phyloP scores from a whole-genome alignment of 2,797 vertebrate genomes.

The Tinamus major region DNA sequence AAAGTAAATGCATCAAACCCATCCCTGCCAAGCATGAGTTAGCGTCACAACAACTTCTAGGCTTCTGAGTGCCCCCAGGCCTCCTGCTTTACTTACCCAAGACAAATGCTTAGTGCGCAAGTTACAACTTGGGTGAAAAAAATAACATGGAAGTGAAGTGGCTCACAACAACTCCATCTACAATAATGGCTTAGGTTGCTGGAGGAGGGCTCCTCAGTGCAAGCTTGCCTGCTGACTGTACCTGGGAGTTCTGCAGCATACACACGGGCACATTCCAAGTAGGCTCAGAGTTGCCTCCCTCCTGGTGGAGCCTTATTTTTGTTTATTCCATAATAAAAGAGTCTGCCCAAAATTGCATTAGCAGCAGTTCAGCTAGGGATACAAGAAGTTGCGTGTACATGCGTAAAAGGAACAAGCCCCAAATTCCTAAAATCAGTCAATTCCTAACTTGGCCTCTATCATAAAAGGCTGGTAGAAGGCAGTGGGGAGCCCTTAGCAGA shows the following conservation, averaged over 20 bases:
- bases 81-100: not conserved
- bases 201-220: not conserved
- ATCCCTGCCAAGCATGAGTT: not conserved
- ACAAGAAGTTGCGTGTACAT: not conserved
- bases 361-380: not conserved
- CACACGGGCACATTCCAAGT: not conserved
- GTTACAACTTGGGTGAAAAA: not conserved
- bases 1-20: not conserved
- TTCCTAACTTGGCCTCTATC: not conserved
- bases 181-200: not conserved
- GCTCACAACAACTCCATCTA: constrained; percentile 6
- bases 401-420: not conserved
- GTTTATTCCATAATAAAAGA: not conserved
- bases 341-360: not conserved
- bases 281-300: not conserved
- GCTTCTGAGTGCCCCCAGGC: not conserved
- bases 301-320: too few relatives aligned
- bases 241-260: not conserved
- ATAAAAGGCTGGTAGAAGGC: not conserved
- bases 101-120: not conserved
- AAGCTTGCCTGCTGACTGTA: not conserved
- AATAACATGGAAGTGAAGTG: not conserved
- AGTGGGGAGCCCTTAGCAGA: not conserved
- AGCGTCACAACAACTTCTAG: not conserved
- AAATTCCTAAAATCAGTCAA: not conserved